A percentile compares a stretch with the other conserved stretches of the same genome.
These are phyloP conservation scores for Drosophila dunni DNA, from an alignment of 1,140 invertebrate species.

Conservation along the genomic window DNA sequence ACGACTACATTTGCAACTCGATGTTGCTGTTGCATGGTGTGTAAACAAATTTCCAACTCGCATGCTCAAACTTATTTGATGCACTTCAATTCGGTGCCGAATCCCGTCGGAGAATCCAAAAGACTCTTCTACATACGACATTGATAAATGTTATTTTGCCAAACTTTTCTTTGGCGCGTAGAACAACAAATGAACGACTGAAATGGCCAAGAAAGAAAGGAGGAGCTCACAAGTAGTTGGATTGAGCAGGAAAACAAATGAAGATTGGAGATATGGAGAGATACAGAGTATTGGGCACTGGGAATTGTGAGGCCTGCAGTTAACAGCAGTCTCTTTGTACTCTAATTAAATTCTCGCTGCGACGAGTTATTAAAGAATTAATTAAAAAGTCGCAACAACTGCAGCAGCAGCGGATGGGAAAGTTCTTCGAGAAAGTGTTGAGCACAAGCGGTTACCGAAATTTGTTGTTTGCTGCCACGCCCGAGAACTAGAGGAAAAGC, in stretches of 20 bases:
- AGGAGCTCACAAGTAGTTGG: no score
- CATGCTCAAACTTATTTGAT: constrained; percentile 63
- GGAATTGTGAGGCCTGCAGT: neutral
- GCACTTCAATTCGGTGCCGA: constrained; percentile 50
- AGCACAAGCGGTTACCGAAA: constrained; percentile 68
- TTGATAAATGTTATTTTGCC: constrained; percentile 68
- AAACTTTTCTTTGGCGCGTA: constrained; percentile 35
- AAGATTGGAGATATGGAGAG: neutral
- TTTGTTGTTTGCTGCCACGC: constrained; percentile 23
- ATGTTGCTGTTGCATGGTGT: constrained; percentile 2
- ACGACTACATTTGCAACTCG: neutral
- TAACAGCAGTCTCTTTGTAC: neutral
- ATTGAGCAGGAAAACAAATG: neutral
- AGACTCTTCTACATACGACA: constrained; percentile 30
- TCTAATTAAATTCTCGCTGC: constrained; percentile 9
- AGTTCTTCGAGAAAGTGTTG: constrained; percentile 59
- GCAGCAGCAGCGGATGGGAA: neutral
- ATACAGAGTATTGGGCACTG: neutral
- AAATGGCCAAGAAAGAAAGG: constrained; percentile 14
- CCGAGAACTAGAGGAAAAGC: no score
- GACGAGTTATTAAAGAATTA: constrained; percentile 31
- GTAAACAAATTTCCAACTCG: constrained; percentile 65
- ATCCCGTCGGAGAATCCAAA: constrained; percentile 3
- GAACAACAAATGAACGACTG: constrained; percentile 10
- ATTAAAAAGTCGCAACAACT: constrained; percentile 15